These are phyloP conservation scores for Pipa parva DNA, from an alignment of 2,113 vertebrate species.

Conservation along the genomic window DNA sequence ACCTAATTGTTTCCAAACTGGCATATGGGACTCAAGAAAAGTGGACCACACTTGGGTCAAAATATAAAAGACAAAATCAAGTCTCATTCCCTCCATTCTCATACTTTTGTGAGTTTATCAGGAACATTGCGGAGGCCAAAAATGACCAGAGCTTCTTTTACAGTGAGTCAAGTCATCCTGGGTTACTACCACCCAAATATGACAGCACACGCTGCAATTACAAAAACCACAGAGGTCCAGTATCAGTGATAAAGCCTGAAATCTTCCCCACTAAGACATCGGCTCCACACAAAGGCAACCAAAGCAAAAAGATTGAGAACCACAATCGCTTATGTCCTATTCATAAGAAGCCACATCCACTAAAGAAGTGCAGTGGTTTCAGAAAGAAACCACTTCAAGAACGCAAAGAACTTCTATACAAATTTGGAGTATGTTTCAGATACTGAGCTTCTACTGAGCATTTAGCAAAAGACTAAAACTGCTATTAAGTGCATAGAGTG, in stretches of 20 bases:
- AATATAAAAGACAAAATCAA: slow-evolving; percentile 26
- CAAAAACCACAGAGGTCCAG: slow-evolving; percentile 6
- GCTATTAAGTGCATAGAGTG: background rate
- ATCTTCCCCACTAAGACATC: background rate
- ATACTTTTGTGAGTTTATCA: background rate
- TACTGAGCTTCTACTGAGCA: background rate
- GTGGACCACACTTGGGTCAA: slow-evolving; percentile 4
- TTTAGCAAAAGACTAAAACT: background rate
- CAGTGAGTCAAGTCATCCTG: too few relatives aligned
- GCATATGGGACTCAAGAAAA: slow-evolving; percentile 28
- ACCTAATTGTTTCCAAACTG: slow-evolving; percentile 36
- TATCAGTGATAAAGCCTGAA: slow-evolving; percentile 11
- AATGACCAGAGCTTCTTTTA: slow-evolving; percentile 2
- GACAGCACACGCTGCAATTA: too few relatives aligned
- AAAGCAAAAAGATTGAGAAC: background rate
- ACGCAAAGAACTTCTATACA: background rate
- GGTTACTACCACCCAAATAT: too few relatives aligned
- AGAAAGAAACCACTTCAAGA: slow-evolving; percentile 1
- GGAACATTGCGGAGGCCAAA: slow-evolving; percentile 15
- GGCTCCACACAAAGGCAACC: background rate
- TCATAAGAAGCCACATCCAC: background rate
- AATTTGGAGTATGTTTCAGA: background rate
- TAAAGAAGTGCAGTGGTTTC: slow-evolving; percentile 7
- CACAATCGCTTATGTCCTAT: slow-evolving; percentile 1
- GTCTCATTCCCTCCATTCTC: slow-evolving; percentile 28